These are phyloP conservation scores for Zaprionus taronus DNA, from an alignment of 1,140 invertebrate genomes.

Conservation along the genomic window DNA sequence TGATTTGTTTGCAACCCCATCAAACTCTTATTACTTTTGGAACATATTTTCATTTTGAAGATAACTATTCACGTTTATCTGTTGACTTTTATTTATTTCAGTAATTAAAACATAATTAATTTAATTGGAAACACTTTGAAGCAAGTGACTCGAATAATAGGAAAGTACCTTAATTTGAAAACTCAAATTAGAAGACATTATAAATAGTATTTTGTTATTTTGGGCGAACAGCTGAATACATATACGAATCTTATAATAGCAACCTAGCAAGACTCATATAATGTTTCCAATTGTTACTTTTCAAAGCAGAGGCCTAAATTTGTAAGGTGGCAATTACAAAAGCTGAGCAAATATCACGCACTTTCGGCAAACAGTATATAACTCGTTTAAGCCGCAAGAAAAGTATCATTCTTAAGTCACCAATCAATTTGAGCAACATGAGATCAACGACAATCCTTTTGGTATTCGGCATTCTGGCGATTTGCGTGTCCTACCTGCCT, in stretches of 20 bases:
- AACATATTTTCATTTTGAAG: too few species aligned
- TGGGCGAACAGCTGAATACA: neutral
- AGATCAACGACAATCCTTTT: neutral
- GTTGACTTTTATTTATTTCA: too few species aligned
- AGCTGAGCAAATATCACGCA: neutral
- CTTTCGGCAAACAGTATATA: conserved; percentile 18
- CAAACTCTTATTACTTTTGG: too few species aligned
- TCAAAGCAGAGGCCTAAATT: neutral
- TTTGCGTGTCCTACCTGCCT: conserved; percentile 2
- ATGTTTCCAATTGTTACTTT: too few species aligned
- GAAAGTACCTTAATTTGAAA: too few species aligned
- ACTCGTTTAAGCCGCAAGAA: neutral
- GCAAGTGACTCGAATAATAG: too few species aligned
- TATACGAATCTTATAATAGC: neutral
- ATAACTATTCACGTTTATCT: too few species aligned
- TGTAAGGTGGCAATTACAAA: neutral
- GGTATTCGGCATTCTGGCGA: conserved; percentile 4
- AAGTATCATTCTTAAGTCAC: conserved; percentile 9
- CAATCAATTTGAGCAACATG: conserved; percentile 10
- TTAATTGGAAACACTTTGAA: too few species aligned
- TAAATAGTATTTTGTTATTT: too few species aligned
- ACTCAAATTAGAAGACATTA: too few species aligned
- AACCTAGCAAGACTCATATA: neutral
- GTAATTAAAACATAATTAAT: too few species aligned
- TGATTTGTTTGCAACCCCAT: too few species aligned